Conservation (phyloP, 2,113 vertebrate species). For the Phalacrocorax brasilianus region DNA sequence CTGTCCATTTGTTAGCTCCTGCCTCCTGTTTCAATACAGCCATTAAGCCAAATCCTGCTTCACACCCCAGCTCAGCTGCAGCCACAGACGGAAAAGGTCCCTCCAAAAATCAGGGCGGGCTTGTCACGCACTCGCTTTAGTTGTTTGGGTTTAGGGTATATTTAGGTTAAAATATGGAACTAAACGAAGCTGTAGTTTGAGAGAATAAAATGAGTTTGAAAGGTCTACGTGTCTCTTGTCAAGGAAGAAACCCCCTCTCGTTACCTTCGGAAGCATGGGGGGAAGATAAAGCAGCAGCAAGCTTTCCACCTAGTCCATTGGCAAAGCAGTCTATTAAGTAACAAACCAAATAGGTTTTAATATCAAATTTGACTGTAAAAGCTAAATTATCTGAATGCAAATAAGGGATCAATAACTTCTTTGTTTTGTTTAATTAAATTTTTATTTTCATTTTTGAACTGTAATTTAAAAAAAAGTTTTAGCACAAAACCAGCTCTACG, state of each 20-base stretch:
- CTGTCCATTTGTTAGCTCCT: background rate
- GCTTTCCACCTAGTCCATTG: background rate
- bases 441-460: background rate
- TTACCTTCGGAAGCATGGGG: background rate
- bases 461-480: background rate
- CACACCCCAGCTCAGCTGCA: fast-evolving
- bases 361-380: background rate
- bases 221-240: background rate
- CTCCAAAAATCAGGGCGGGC: background rate
- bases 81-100: background rate
- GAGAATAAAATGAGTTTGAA: background rate
- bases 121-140: background rate
- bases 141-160: background rate
- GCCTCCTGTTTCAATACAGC: background rate
- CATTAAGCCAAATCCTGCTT: background rate
- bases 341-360: background rate
- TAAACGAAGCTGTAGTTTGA: background rate
- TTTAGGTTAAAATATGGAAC: background rate
- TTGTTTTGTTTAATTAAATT: background rate
- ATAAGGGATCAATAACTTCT: background rate
- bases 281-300: background rate
- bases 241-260: background rate
- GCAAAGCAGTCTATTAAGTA: background rate
- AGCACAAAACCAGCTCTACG: background rate
- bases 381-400: background rate